Percentiles rank a stretch among this genome's conserved stretches.
Conservation (phyloP, 2,113 vertebrate genomes). For the Myrmecophaga tridactyla region DNA sequence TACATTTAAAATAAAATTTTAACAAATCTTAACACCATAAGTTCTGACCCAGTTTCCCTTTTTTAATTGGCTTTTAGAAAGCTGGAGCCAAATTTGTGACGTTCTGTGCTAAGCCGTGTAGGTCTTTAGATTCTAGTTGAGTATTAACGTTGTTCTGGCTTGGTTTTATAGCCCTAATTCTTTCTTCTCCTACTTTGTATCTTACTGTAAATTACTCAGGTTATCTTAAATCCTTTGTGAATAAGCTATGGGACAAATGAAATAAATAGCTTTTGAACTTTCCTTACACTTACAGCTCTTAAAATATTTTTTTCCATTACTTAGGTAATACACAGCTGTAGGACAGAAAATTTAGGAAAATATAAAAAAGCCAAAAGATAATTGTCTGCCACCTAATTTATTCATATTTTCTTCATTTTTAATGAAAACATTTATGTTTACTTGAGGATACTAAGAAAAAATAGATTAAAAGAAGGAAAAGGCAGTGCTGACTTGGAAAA, state of each 20-base stretch:
- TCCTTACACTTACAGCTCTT: not conserved
- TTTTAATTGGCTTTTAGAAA: constrained; percentile 7
- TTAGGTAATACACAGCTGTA: not conserved
- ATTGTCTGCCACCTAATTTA: too few relatives aligned
- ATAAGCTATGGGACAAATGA: not conserved
- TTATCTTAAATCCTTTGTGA: not conserved
- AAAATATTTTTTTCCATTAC: constrained; percentile 16
- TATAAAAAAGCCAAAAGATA: not conserved
- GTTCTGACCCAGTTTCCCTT: not conserved
- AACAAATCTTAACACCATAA: not conserved
- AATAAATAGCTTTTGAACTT: constrained; percentile 17
- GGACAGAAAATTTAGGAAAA: constrained; percentile 21
- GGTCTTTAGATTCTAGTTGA: not conserved
- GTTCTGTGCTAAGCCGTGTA: not conserved
- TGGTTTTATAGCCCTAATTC: not conserved
- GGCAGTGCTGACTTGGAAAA: not conserved
- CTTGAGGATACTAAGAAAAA: not conserved
- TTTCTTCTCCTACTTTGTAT: not conserved
- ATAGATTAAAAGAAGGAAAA: not conserved
- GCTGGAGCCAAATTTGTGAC: not conserved
- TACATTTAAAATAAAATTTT: not conserved
- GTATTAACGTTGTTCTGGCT: not conserved
- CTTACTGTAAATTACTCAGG: constrained; percentile 11
- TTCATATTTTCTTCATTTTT: not conserved
- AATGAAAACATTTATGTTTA: not conserved